Conservation (phyloP, 2,113 vertebrate genomes). For the Crocuta crocuta region DNA sequence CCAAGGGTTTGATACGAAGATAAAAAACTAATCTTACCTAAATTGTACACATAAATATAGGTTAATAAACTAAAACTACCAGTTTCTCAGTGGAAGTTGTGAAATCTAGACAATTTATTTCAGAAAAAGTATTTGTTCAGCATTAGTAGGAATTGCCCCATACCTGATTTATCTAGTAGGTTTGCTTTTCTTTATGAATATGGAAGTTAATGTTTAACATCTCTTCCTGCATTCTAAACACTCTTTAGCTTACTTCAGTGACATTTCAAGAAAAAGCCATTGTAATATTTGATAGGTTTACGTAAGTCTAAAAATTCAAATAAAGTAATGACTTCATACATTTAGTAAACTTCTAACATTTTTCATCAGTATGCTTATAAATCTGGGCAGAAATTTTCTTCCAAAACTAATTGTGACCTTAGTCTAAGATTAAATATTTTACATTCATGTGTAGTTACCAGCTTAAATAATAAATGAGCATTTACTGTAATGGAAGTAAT, state of each 20-base stretch:
- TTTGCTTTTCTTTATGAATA: conserved; percentile 26
- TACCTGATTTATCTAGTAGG: background rate
- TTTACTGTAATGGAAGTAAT: background rate
- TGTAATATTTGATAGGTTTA: conserved; percentile 4
- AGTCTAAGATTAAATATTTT: background rate
- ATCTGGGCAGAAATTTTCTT: background rate
- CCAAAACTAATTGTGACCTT: conserved; percentile 29
- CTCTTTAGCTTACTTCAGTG: background rate
- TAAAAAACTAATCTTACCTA: conserved; percentile 9
- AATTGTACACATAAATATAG: background rate
- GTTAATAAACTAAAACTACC: background rate
- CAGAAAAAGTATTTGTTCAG: conserved; percentile 15
- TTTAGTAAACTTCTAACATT: background rate
- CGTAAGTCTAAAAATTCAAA: conserved; percentile 17
- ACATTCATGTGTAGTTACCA: background rate
- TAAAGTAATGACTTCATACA: background rate
- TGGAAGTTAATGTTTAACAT: conserved; percentile 31
- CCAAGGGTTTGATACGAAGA: background rate
- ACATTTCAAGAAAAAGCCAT: conserved; percentile 3
- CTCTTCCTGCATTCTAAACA: background rate
- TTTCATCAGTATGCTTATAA: background rate
- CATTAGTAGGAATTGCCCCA: background rate
- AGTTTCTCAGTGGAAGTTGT: background rate
- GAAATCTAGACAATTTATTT: conserved; percentile 13
- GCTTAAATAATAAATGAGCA: background rate